phyloP scores from a whole-genome alignment of 2,797 vertebrate species.

The Xiphorhynchus erythropygius region DNA sequence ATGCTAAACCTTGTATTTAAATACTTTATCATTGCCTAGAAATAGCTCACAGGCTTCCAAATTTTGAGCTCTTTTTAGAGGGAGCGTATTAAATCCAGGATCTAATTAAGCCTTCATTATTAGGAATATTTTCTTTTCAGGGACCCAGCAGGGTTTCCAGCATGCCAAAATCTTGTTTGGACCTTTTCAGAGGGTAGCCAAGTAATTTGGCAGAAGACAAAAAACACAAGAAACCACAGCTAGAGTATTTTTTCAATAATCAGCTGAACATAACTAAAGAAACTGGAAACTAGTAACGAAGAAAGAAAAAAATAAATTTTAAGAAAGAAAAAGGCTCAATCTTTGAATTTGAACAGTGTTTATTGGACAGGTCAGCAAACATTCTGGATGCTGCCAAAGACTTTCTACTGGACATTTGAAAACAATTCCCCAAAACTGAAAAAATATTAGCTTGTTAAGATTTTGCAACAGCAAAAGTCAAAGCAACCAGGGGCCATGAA shows the following conservation, averaged over 20 bases:
- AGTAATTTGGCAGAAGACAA: slow-evolving; percentile 27
- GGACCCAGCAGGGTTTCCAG: background rate
- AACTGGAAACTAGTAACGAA: background rate
- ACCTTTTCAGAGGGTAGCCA: background rate
- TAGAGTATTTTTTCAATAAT: background rate
- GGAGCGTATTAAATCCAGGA: background rate
- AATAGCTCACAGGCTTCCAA: background rate
- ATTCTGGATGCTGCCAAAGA: background rate
- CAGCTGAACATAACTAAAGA: background rate
- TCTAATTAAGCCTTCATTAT: slow-evolving; percentile 21
- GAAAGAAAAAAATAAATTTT: background rate
- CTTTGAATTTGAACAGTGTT: background rate
- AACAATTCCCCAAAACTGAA: background rate
- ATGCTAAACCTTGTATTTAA: background rate
- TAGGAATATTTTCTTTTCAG: slow-evolving; percentile 19
- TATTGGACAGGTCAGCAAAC: background rate
- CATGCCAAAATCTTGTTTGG: background rate
- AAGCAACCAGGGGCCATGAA: background rate
- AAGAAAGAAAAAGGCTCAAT: background rate
- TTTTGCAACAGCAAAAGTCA: background rate
- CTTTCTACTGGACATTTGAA: background rate
- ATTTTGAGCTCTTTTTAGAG: background rate
- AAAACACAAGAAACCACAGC: background rate
- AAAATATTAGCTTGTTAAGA: background rate
- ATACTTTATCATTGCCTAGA: background rate